These are phyloP conservation scores for Rhagoletis zephyria DNA, from an alignment of 1,140 invertebrate species.

Conservation along the genomic window DNA sequence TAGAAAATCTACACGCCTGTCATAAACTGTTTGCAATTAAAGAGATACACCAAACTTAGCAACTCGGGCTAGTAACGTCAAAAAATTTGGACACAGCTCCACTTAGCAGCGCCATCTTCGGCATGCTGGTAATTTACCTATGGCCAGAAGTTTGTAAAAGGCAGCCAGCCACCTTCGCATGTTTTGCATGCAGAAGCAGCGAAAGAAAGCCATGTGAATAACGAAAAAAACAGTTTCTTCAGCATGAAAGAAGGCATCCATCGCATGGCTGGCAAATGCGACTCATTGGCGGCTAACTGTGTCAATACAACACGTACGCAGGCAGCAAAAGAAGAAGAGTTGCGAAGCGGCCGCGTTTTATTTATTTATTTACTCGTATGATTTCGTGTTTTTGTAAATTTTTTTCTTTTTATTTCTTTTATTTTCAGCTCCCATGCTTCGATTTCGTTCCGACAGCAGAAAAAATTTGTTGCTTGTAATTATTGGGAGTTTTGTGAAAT, in stretches of 20 bases:
- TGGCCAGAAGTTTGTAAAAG: not conserved
- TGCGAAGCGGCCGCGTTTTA: not conserved
- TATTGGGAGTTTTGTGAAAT: not conserved
- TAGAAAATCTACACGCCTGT: not conserved
- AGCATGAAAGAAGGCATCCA: not conserved
- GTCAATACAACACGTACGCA: slow-evolving; percentile 14
- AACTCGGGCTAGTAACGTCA: too few relatives aligned
- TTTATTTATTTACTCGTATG: not conserved
- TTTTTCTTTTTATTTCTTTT: slow-evolving; percentile 2
- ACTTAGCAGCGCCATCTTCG: slow-evolving; percentile 11
- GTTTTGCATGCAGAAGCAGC: slow-evolving; percentile 4
- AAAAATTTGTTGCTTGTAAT: slow-evolving; percentile 26
- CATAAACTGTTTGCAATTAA: slow-evolving; percentile 34
- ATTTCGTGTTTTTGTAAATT: not conserved
- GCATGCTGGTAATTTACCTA: slow-evolving; percentile 19
- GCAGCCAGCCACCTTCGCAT: not conserved
- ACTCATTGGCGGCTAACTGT: not conserved
- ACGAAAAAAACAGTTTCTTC: not conserved
- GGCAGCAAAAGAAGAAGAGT: not conserved
- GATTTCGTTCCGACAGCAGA: not conserved
- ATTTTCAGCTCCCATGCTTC: not conserved
- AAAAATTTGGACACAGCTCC: not conserved
- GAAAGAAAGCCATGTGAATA: not conserved
- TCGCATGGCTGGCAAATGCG: not conserved
- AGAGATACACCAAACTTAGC: not conserved